Evolutionary conservation across 2,888 invertebrate genomes (phyloP), one percentile per base, ranked within the genome.

Genomic region (Lasioglossum calceatum): DNA sequence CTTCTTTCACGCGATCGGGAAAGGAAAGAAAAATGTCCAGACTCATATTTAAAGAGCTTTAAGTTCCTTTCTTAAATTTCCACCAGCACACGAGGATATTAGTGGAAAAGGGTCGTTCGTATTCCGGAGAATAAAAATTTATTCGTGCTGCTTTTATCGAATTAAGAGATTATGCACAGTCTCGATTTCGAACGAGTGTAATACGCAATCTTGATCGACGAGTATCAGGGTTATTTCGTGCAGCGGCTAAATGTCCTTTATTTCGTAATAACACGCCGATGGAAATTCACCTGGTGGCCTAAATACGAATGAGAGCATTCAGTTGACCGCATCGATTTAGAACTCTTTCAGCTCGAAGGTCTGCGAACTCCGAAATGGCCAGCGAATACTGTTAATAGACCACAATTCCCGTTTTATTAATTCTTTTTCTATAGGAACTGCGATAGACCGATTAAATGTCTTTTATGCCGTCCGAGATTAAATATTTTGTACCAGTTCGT

Each of bases 71-170:
- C 47, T 2, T 12, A 16, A 16, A 47, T 1, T 19, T 47, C 47
- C 47, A 19, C 4, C 44, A 44, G 14, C 12, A 44, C 44, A 44
- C 44, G 44, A 44, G 14, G 44, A 44, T 44, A 44, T 44, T 44
- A 44, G 44, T 4, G 14, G 44, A 14, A 44, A 44, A 14, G 67
- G n/a, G n/a, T 39, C 50, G 81, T 83, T 80, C 85, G 73, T 85
- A 88, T 83, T 85, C 84, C 87, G 84, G 82, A 79, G 87, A 90
- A 89, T 90, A 85, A 89, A 83, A 81, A 89, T 89, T 83, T 77
- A 81, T 82, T 87, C 85, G 83, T 54, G 64, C 81, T 79, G 78
- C 77, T 84, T 89, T 85, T 82, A 85, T 90, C 84, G 89, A 81
- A 83, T 90, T 83, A 89, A 77, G 84, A 85, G 89, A 90, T 91